phyloP scores from a whole-genome alignment of 1,140 invertebrate genomes.

The Copidosoma floridanum region DNA sequence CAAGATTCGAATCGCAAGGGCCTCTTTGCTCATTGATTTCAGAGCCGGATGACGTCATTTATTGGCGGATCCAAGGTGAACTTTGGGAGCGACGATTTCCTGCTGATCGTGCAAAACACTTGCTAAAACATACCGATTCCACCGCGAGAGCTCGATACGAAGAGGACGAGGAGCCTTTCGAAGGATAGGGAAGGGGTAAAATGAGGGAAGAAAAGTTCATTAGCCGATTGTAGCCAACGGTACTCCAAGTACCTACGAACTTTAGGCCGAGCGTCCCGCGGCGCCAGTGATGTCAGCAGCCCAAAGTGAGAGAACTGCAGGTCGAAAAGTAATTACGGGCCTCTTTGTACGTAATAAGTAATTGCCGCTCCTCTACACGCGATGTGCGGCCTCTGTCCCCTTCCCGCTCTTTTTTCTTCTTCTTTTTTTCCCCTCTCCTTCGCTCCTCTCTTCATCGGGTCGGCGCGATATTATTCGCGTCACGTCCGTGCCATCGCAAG shows the following conservation, averaged over 20 bases:
- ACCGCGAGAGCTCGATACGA: no score
- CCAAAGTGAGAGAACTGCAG: background rate
- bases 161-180: no score
- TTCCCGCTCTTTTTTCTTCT: background rate
- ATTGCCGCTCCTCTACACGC: slow-evolving; percentile 23
- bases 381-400: no score
- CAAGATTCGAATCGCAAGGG: background rate
- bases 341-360: slow-evolving; percentile 29
- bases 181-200: background rate
- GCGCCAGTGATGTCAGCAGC: no score
- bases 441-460: background rate
- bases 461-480: slow-evolving; percentile 9
- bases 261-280: background rate
- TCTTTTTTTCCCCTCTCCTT: background rate
- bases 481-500: slow-evolving; percentile 22
- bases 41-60: no score
- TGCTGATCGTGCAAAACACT: no score
- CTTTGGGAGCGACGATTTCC: no score
- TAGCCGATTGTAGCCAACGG: slow-evolving; percentile 19
- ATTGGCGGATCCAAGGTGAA: no score
- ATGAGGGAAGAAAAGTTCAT: slow-evolving; percentile 22
- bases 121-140: no score
- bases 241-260: background rate
- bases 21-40: background rate
- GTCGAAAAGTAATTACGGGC: slow-evolving; percentile 22